Evolutionary conservation across 2,113 vertebrate species (phyloP).

Genomic region (Pituophis catenifer): DNA sequence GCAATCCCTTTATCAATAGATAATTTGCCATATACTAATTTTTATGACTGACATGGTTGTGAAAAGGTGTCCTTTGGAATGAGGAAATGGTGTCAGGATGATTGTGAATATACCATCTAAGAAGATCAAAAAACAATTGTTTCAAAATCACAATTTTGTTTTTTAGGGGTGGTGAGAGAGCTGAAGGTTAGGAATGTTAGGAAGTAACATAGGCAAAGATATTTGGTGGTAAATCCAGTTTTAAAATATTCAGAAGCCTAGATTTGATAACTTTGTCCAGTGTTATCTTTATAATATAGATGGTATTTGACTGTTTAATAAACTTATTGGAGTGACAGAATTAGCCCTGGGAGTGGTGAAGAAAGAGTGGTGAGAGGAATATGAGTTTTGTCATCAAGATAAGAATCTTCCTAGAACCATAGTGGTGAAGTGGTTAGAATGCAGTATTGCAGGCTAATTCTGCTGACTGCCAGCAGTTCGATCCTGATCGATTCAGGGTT

Average conservation of each 20-base stretch:
- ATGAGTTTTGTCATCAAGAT: neutral
- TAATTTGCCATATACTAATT: neutral
- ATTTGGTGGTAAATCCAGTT: neutral
- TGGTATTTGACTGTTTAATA: neutral
- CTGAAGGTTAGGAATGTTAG: neutral
- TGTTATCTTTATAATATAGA: neutral
- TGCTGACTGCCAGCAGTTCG: neutral
- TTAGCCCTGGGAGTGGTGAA: neutral
- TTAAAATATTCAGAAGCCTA: neutral
- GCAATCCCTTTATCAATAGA: neutral
- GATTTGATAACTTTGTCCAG: neutral
- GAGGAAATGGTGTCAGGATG: neutral
- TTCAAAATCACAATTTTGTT: neutral
- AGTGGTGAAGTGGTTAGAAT: neutral
- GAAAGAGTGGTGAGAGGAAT: neutral
- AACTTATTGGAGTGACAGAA: neutral
- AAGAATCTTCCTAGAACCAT: neutral
- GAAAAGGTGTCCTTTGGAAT: neutral
- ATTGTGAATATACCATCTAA: neutral
- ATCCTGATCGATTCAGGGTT: neutral
- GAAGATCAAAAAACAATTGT: neutral
- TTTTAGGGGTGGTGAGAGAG: neutral
- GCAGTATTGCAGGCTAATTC: neutral
- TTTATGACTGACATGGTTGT: neutral
- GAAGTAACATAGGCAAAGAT: neutral